These are phyloP conservation scores for Limnephilus marmoratus DNA, from an alignment of 2,888 invertebrate genomes.

Conservation along the genomic window DNA sequence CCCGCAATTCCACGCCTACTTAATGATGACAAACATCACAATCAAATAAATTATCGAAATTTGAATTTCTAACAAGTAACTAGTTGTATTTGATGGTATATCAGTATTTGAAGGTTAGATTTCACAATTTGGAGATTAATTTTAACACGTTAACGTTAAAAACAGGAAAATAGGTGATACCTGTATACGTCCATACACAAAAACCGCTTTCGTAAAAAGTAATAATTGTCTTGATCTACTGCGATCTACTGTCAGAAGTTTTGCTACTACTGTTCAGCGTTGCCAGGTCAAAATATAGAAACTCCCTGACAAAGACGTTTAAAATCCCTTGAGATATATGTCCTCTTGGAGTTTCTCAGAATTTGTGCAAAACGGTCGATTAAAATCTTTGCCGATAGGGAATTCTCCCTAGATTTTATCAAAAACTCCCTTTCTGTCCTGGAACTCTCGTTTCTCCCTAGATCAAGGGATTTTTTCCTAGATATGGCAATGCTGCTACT, in stretches of 20 bases:
- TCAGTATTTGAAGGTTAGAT: neutral
- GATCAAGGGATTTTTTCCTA: too few relatives aligned
- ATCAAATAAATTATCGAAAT: neutral
- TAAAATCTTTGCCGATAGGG: too few relatives aligned
- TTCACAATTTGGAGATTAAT: neutral
- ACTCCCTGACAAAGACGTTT: too few relatives aligned
- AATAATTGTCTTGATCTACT: neutral
- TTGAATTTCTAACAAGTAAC: neutral
- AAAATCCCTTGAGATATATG: too few relatives aligned
- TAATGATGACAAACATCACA: neutral
- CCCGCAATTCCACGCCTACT: neutral
- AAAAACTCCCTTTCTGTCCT: too few relatives aligned
- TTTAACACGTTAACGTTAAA: neutral
- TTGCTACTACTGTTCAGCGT: neutral
- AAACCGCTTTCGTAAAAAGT: neutral
- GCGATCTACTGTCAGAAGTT: neutral
- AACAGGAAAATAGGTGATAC: neutral
- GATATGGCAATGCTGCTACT: neutral
- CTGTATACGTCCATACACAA: neutral
- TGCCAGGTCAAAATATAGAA: neutral
- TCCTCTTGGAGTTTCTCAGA: too few relatives aligned
- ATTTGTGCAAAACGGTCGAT: too few relatives aligned
- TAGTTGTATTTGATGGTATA: neutral
- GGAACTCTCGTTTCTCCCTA: too few relatives aligned
- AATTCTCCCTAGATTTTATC: too few relatives aligned